A percentile compares a stretch with the other conserved stretches of the same genome.
phyloP scores from a whole-genome alignment of 2,797 vertebrate genomes.

The Uromys caudimaculatus region DNA sequence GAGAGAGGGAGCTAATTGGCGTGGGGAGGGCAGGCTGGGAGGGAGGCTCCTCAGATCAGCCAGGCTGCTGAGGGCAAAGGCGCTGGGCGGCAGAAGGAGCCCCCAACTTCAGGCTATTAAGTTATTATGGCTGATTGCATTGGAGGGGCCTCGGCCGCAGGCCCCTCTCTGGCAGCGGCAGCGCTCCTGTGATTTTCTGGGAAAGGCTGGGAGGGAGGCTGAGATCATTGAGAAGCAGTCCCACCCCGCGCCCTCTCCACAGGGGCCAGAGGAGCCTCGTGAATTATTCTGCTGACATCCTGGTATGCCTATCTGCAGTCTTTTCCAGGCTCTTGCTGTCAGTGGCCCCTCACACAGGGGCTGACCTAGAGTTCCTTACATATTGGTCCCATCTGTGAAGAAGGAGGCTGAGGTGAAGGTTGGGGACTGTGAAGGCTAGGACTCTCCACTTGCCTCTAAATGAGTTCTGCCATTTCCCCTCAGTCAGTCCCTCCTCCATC shows the following conservation, averaged over 20 bases:
- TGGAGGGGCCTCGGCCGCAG: conserved; percentile 51
- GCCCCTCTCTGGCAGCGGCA: conserved; percentile 62
- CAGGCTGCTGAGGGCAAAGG: conserved; percentile 65
- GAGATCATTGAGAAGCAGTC: conserved; percentile 47
- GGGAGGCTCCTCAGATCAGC: conserved; percentile 65
- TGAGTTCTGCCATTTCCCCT: too few species aligned
- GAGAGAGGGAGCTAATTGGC: neutral
- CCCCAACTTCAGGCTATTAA: conserved; percentile 74
- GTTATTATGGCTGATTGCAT: conserved; percentile 78
- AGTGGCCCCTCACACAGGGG: neutral
- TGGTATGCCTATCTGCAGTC: conserved; percentile 34
- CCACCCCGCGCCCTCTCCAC: neutral
- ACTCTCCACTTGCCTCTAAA: neutral
- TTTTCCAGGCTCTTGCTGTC: conserved; percentile 17
- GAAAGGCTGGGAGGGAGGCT: conserved; percentile 54
- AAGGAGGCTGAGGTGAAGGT: neutral
- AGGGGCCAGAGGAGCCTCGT: neutral
- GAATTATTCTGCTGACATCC: conserved; percentile 33
- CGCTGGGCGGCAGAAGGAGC: conserved; percentile 71
- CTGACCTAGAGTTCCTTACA: neutral
- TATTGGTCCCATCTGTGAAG: neutral
- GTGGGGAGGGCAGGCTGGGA: conserved; percentile 37
- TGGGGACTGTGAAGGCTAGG: neutral
- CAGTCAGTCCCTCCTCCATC: neutral
- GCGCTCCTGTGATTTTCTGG: conserved; percentile 60